A percentile compares a stretch with the other conserved stretches of the same genome.
These are phyloP conservation scores for Clarias magur DNA, from an alignment of 2,113 vertebrate genomes.

Conservation along the genomic window DNA sequence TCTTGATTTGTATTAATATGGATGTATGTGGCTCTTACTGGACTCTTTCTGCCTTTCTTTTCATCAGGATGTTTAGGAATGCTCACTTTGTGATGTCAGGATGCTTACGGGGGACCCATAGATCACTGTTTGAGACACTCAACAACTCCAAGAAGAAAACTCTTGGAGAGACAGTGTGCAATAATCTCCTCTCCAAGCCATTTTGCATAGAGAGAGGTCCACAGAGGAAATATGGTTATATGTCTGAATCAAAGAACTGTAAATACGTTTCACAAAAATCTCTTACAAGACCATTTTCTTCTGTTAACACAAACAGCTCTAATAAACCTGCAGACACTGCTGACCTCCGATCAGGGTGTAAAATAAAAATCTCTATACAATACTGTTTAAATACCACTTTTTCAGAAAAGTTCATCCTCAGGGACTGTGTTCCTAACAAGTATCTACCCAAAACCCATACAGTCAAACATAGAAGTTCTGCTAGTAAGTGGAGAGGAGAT, in stretches of 20 bases:
- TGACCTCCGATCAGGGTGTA: not conserved
- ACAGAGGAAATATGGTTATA: not conserved
- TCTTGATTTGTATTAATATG: not conserved
- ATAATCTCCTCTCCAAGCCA: not conserved
- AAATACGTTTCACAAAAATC: not conserved
- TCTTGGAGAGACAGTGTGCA: not conserved
- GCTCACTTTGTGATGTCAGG: constrained; percentile 53
- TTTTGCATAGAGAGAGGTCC: constrained; percentile 1
- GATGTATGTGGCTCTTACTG: not conserved
- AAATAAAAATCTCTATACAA: not conserved
- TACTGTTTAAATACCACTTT: constrained; percentile 25
- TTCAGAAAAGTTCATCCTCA: constrained; percentile 18
- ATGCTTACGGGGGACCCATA: constrained; percentile 50
- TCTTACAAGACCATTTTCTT: not conserved
- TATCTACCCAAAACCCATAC: constrained; percentile 39
- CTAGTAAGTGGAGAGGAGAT: not conserved
- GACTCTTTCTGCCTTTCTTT: constrained; percentile 5
- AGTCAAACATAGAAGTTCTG: not conserved
- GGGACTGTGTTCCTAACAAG: constrained; percentile 43
- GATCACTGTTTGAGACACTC: constrained; percentile 39
- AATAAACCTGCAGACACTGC: not conserved
- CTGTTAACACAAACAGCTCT: not conserved
- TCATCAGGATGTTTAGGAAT: constrained; percentile 67
- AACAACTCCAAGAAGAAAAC: constrained; percentile 41
- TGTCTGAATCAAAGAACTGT: not conserved